Evolutionary conservation across 2,797 vertebrate genomes (phyloP).

Genomic region (Onychomys torridus): DNA sequence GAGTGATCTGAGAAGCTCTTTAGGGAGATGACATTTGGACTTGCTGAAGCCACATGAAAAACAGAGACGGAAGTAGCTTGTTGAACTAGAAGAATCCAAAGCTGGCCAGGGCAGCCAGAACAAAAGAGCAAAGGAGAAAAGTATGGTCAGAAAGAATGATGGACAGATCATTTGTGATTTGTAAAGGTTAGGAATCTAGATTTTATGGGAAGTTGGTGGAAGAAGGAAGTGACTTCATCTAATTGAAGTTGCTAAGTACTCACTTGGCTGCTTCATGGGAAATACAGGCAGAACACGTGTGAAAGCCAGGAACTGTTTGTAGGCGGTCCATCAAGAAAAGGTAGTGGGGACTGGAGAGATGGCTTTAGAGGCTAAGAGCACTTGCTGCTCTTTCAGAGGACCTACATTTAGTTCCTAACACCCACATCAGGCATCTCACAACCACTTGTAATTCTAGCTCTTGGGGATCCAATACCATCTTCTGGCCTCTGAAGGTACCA

Average conservation of each 20-base stretch:
- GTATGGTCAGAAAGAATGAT: background rate
- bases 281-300: background rate
- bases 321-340: background rate
- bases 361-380: background rate
- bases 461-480: background rate
- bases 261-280: background rate
- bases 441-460: background rate
- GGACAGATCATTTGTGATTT: background rate
- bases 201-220: background rate
- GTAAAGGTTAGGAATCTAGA: background rate
- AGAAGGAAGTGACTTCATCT: background rate
- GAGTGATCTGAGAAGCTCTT: background rate
- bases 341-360: background rate
- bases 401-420: background rate
- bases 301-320: background rate
- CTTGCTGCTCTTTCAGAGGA: background rate
- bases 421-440: background rate
- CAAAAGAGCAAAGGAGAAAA: slow-evolving; percentile 16
- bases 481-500: background rate
- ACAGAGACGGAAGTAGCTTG: background rate
- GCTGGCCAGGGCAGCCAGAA: background rate
- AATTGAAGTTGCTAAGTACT: background rate
- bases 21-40: background rate
- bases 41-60: background rate
- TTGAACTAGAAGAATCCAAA: background rate